Conservation (phyloP, 2,113 vertebrate species). For the Asarcornis scutulata region DNA sequence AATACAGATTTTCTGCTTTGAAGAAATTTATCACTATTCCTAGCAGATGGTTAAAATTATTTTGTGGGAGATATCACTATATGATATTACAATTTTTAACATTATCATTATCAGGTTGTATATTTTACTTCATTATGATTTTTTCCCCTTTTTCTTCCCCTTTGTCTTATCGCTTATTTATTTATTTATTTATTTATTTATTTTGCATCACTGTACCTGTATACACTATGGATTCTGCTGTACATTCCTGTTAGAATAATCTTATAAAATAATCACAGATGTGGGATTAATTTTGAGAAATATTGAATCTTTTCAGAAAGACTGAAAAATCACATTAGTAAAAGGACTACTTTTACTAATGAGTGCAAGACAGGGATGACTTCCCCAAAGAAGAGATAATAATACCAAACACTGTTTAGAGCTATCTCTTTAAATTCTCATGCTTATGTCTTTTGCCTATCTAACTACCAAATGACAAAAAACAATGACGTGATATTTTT, state of each 20-base stretch:
- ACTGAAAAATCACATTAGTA: neutral
- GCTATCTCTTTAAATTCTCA: neutral
- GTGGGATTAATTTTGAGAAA: neutral
- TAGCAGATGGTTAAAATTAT: neutral
- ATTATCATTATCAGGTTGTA: neutral
- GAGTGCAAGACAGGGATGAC: neutral
- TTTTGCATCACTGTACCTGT: neutral
- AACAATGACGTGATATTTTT: neutral
- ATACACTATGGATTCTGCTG: neutral
- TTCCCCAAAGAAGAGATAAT: neutral
- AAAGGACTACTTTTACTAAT: neutral
- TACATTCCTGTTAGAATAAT: neutral
- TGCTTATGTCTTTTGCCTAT: neutral
- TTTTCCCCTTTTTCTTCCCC: neutral
- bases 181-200: neutral
- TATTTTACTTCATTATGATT: neutral
- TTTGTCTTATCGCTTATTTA: neutral
- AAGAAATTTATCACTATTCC: neutral
- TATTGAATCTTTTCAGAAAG: neutral
- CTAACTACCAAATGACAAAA: neutral
- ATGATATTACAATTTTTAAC: neutral
- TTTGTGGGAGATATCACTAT: neutral
- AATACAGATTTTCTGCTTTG: neutral
- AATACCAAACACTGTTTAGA: neutral
- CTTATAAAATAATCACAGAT: neutral